Conservation (phyloP, 2,113 vertebrate genomes). For the Pagrus major region DNA sequence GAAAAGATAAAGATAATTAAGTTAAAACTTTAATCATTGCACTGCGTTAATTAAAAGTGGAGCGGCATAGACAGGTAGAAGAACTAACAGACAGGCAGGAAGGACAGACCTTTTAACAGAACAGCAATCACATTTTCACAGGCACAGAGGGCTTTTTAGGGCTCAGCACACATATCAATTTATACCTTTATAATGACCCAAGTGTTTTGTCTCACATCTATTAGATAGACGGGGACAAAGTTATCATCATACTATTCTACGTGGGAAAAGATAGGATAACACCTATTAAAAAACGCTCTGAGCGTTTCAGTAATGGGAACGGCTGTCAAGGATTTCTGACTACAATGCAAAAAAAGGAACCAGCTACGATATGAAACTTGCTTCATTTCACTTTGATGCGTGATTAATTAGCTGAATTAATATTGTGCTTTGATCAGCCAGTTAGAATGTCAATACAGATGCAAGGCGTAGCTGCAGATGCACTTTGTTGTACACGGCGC, state of each 20-base stretch:
- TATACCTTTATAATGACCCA: constrained; percentile 53
- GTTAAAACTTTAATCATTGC: constrained; percentile 84
- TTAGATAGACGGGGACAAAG: constrained; percentile 57
- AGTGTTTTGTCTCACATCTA: constrained; percentile 47
- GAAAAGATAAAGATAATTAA: constrained; percentile 86
- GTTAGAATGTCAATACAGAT: constrained; percentile 60
- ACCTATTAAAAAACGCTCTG: constrained; percentile 42
- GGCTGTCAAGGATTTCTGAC: constrained; percentile 58
- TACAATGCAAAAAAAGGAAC: constrained; percentile 22
- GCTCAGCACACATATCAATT: constrained; percentile 51
- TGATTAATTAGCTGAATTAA: constrained; percentile 70
- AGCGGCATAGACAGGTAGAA: constrained; percentile 72
- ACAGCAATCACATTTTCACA: constrained; percentile 69
- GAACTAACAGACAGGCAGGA: constrained; percentile 55
- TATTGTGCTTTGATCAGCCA: constrained; percentile 63
- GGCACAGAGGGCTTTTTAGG: constrained; percentile 57
- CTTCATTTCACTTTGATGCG: constrained; percentile 54
- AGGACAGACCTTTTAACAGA: constrained; percentile 65
- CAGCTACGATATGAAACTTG: constrained; percentile 11
- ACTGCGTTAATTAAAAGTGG: constrained; percentile 83
- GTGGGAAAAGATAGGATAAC: constrained; percentile 39
- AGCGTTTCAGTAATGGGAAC: constrained; percentile 49
- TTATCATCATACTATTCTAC: constrained; percentile 46
- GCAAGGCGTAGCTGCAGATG: constrained; percentile 26
- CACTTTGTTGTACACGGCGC: constrained; percentile 50